A percentile compares a stretch with the other conserved stretches of the same genome.
Evolutionary conservation across 2,113 vertebrate genomes (phyloP).

Genomic region (Oreotrochilus melanogaster): DNA sequence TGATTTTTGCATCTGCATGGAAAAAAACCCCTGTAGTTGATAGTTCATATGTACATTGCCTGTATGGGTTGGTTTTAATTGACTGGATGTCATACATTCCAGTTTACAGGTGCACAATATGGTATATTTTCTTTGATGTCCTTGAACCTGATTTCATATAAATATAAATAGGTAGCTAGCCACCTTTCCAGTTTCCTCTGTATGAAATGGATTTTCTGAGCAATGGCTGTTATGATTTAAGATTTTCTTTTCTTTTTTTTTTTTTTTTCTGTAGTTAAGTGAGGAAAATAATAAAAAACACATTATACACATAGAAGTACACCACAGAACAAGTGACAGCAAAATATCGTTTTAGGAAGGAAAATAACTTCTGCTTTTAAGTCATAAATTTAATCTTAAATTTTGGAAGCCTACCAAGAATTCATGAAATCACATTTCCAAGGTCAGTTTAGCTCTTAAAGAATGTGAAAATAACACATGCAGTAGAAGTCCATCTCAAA

Average conservation of each 20-base stretch:
- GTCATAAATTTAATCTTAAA: slow-evolving; percentile 55
- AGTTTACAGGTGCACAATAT: not conserved
- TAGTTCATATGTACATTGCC: not conserved
- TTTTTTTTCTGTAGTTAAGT: slow-evolving; percentile 23
- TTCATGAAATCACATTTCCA: slow-evolving; percentile 51
- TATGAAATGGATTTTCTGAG: slow-evolving; percentile 68
- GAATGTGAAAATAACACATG: slow-evolving; percentile 9
- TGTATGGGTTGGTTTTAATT: not conserved
- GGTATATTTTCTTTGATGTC: not conserved
- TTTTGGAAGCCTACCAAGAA: slow-evolving; percentile 47
- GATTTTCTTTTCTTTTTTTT: slow-evolving; percentile 42
- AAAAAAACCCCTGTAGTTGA: not conserved
- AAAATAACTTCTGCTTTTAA: slow-evolving; percentile 58
- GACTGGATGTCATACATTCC: slow-evolving; percentile 3
- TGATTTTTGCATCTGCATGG: not conserved
- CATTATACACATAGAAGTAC: slow-evolving; percentile 44
- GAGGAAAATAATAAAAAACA: slow-evolving; percentile 43
- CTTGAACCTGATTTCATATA: slow-evolving; percentile 61
- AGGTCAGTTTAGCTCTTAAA: slow-evolving; percentile 49
- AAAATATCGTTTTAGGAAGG: slow-evolving; percentile 56
- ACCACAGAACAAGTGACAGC: slow-evolving; percentile 19
- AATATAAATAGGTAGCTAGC: slow-evolving; percentile 34
- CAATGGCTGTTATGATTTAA: not conserved
- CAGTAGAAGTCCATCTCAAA: slow-evolving; percentile 1
- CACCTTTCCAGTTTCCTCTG: slow-evolving; percentile 26